Conservation (phyloP, 2,113 vertebrate species). For the Scolopax mira region DNA sequence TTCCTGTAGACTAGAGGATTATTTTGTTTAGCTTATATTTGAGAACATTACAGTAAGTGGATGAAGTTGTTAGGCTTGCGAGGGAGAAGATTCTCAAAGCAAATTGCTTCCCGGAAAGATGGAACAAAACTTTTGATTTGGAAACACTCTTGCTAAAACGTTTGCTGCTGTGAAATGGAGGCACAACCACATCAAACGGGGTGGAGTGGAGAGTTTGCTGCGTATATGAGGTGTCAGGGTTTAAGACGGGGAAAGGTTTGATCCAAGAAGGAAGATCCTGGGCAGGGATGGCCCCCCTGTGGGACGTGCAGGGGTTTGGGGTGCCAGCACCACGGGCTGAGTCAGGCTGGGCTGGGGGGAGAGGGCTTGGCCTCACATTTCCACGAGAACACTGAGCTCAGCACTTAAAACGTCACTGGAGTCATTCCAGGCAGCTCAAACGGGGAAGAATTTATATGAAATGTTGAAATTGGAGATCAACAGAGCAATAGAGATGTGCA, state of each 20-base stretch:
- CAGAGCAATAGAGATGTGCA: neutral
- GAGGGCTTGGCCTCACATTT: neutral
- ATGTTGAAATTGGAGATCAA: neutral
- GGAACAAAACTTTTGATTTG: neutral
- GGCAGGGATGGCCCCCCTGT: neutral
- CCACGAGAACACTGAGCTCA: neutral
- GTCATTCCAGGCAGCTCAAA: neutral
- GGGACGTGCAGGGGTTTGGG: neutral
- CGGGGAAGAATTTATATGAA: neutral
- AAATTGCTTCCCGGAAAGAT: constrained; percentile 1
- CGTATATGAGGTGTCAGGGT: neutral
- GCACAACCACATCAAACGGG: accelerated
- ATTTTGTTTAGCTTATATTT: constrained; percentile 20
- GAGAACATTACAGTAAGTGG: constrained; percentile 43
- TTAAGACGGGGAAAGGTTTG: neutral
- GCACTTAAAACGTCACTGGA: neutral
- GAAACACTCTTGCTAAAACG: neutral
- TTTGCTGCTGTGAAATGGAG: neutral
- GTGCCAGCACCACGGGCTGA: constrained; percentile 7
- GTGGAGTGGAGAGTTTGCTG: neutral
- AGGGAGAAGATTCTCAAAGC: constrained; percentile 5
- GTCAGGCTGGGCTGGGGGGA: neutral
- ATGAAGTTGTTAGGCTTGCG: neutral
- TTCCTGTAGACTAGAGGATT: constrained; percentile 39
- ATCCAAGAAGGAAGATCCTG: neutral